Conservation (phyloP, 2,113 vertebrate species). For the Calypte anna region DNA sequence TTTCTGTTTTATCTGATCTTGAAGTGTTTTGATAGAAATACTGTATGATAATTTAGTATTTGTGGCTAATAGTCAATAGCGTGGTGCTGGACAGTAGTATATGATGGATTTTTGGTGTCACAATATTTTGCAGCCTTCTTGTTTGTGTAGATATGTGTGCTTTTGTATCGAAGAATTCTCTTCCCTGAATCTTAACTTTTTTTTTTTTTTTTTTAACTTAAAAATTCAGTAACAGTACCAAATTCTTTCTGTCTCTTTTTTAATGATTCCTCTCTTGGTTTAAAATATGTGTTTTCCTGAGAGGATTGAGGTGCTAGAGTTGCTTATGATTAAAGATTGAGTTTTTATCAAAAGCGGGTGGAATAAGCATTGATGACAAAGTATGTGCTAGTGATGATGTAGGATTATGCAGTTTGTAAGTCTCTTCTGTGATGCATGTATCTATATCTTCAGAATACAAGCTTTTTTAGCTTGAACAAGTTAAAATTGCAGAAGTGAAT, state of each 20-base stretch:
- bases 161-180: neutral
- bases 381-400: neutral
- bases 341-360: neutral
- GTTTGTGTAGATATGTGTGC: neutral
- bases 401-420: neutral
- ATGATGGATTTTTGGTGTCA: fast-evolving
- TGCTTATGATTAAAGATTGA: neutral
- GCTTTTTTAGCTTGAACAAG: neutral
- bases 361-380: neutral
- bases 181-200: neutral
- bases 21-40: neutral
- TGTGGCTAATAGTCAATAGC: neutral
- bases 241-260: no score
- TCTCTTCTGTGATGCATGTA: neutral
- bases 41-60: fast-evolving
- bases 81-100: neutral
- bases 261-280: no score
- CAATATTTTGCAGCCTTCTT: neutral
- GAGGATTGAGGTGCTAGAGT: neutral
- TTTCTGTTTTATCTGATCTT: neutral
- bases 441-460: neutral
- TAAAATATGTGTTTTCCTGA: neutral
- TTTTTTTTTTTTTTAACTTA: neutral
- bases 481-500: neutral
- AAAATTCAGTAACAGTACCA: neutral